phyloP scores from a whole-genome alignment of 1,140 invertebrate genomes.

The Spodoptera litura region DNA sequence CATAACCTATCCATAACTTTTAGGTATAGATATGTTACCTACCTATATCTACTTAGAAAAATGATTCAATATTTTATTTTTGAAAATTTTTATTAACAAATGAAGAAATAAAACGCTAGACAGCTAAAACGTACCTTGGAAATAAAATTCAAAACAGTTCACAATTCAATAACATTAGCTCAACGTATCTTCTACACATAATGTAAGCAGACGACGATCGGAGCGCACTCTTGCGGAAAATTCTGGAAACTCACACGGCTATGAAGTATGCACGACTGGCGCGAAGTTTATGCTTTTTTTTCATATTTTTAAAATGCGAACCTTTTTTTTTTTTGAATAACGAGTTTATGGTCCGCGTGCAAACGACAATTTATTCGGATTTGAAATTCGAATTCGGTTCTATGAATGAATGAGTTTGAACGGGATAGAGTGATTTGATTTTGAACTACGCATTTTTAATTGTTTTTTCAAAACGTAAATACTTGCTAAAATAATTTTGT shows the following conservation, averaged over 20 bases:
- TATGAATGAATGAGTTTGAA: slow-evolving; percentile 31
- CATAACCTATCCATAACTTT: too few relatives aligned
- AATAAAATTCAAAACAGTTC: slow-evolving; percentile 30
- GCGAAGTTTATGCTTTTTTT: slow-evolving; percentile 65
- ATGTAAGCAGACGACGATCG: slow-evolving; percentile 53
- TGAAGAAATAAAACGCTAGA: background rate
- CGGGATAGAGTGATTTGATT: slow-evolving; percentile 29
- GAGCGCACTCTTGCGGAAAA: slow-evolving; percentile 65
- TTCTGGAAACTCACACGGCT: slow-evolving; percentile 62
- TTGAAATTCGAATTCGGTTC: slow-evolving; percentile 36
- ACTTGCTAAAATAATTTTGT: too few relatives aligned
- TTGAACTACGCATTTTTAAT: slow-evolving; percentile 11
- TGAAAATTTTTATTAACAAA: background rate
- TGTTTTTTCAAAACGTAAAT: slow-evolving; percentile 1
- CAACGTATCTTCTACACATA: slow-evolving; percentile 41
- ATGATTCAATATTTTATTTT: background rate
- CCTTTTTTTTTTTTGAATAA: slow-evolving; percentile 30
- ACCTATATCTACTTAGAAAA: too few relatives aligned
- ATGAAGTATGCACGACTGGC: slow-evolving; percentile 61
- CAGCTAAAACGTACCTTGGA: background rate
- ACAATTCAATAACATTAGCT: slow-evolving; percentile 45
- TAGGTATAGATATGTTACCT: too few relatives aligned
- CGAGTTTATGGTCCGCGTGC: slow-evolving; percentile 45
- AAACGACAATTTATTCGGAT: slow-evolving; percentile 44
- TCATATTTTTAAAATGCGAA: slow-evolving; percentile 37